A percentile compares a stretch with the other conserved stretches of the same genome.
Evolutionary conservation across 2,888 invertebrate genomes (phyloP).

Genomic region (Nezara viridula): DNA sequence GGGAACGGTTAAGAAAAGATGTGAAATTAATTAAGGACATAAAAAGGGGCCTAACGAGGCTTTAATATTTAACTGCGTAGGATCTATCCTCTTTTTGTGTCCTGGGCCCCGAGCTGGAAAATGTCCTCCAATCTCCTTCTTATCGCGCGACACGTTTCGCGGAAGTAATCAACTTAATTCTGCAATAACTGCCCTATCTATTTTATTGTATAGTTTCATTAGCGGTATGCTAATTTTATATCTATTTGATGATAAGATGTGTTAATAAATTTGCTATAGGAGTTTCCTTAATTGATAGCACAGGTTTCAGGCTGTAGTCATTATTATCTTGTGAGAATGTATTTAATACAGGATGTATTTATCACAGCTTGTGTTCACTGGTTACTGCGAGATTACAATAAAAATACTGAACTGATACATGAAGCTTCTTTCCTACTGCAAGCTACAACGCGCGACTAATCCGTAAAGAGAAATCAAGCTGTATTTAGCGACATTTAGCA

Average conservation of each 20-base stretch:
- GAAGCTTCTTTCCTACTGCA: no score
- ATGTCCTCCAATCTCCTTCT: not conserved
- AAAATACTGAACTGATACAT: no score
- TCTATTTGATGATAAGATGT: not conserved
- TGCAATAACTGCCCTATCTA: not conserved
- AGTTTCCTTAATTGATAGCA: not conserved
- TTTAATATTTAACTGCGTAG: slow-evolving; percentile 33
- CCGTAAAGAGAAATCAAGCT: no score
- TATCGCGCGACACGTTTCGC: not conserved
- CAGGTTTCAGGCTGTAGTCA: not conserved
- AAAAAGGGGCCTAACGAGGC: slow-evolving; percentile 30
- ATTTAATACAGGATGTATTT: no score
- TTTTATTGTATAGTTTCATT: not conserved
- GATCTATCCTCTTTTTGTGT: slow-evolving; percentile 35
- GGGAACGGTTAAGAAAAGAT: slow-evolving; percentile 19
- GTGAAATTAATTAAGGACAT: slow-evolving; percentile 37
- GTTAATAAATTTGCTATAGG: not conserved
- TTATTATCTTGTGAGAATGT: not conserved
- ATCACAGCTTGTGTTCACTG: no score
- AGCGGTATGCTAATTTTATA: not conserved
- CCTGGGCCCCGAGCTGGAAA: not conserved
- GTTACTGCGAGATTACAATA: no score
- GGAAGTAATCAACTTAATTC: not conserved
- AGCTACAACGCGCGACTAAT: no score
- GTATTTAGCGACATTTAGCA: no score